Evolutionary conservation across 2,113 vertebrate species (phyloP).

Genomic region (Phalacrocorax carbo): DNA sequence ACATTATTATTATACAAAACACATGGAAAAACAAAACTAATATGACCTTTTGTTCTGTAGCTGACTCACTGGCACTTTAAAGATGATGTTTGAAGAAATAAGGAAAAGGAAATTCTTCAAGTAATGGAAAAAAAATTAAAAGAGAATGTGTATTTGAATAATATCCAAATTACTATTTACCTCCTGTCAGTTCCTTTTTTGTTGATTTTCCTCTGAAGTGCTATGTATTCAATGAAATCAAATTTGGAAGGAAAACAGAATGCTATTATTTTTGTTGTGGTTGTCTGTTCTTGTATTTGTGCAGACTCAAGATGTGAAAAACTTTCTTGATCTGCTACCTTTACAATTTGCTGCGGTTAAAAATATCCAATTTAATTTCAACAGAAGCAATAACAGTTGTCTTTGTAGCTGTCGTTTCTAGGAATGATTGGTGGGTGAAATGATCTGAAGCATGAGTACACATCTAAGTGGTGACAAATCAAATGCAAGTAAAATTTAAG

Average conservation of each 20-base stretch:
- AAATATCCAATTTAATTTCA: background rate
- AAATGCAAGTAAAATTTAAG: background rate
- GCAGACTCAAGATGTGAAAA: background rate
- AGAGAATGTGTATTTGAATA: background rate
- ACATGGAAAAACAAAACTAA: background rate
- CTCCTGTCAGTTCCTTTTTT: background rate
- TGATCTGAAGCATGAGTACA: background rate
- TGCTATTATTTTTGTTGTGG: background rate
- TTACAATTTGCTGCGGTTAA: background rate
- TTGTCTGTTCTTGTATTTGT: background rate
- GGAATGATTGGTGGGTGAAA: background rate
- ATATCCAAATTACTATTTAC: background rate
- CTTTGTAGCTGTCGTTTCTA: background rate
- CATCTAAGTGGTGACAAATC: background rate
- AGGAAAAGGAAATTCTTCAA: background rate
- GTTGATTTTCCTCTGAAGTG: background rate
- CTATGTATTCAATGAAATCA: background rate
- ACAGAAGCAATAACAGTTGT: background rate
- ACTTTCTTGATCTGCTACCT: background rate
- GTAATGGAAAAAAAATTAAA: background rate
- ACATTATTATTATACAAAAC: background rate
- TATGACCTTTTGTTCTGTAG: background rate
- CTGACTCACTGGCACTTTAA: background rate
- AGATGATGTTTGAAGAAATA: background rate
- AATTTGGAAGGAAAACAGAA: background rate